Base-by-base conservation (phyloP, 1,140 invertebrate species). In the Battus philenor region DNA sequence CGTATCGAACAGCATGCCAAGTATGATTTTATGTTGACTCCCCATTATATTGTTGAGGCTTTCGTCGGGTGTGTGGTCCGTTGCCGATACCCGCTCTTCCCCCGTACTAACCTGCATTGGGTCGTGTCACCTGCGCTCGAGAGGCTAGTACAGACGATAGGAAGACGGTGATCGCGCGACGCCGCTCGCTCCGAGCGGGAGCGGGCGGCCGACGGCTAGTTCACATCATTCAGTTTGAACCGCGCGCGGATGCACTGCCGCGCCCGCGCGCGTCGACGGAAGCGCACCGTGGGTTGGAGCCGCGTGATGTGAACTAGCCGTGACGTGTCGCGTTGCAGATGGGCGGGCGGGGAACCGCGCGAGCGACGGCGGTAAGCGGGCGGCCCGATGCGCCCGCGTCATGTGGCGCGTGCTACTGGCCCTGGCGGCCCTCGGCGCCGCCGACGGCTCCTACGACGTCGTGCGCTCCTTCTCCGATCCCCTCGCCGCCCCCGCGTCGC, bases 401-500 rank as follows among this genome's bases (percentile, higher is more conserved):
- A 82, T 81, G 75, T 83, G 79, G 77, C 75, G 75, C 63, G 71
- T 83, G 69, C 72, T 88, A 71, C 71, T 88, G 73, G 77, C 78
- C 59, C 72, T 87, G 41, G 71, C 68, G 68, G 74, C 78, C 60
- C 73, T 81, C 66, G 74, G 77, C 71, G 66, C 66, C 63, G 71
- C 74, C 78, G 64, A 78, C 69, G 64, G 73, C 62, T 64, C 80
- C 73, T 85, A 87, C 41, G 85, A 87, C 65, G 89, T 92, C 69
- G 88, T 93, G 55, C 83, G 88, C 62, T 88, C 87, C 65, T 93
- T 90, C 82, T 80, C 87, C 80, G 90, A 91, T 72, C 73, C 87
- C 15, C 88, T 89, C 44, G 86, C 89, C 18, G 87, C 89, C 55
- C 80, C 87, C 9, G 50, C 59, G 39, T 74, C 82, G 26, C 75